Conservation (phyloP, 2,113 vertebrate genomes). For the Plestiodon gilberti region DNA sequence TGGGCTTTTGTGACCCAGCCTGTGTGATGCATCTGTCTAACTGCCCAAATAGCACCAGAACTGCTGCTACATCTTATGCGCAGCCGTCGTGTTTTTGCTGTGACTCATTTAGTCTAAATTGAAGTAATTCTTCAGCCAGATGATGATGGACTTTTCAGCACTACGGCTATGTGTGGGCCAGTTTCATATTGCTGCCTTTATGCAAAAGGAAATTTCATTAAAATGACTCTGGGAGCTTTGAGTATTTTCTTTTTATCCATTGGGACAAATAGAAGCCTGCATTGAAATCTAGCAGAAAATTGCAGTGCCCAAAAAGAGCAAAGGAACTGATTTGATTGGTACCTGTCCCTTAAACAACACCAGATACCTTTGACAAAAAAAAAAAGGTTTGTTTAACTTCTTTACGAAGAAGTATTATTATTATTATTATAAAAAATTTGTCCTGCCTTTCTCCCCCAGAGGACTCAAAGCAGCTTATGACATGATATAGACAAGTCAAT, state of each 20-base stretch:
- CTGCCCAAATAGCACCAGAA: neutral
- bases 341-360: neutral
- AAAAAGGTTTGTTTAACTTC: neutral
- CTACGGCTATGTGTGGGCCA: neutral
- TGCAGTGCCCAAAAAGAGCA: neutral
- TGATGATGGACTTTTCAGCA: conserved; percentile 30
- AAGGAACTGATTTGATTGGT: neutral
- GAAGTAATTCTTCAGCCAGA: conserved; percentile 39
- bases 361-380: neutral
- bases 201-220: conserved; percentile 13
- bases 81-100: neutral
- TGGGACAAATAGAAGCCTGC: neutral
- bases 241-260: conserved; percentile 24
- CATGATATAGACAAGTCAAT: too few species aligned
- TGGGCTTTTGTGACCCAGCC: neutral
- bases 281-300: neutral
- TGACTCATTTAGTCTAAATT: conserved; percentile 31
- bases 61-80: neutral
- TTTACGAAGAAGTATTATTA: too few species aligned
- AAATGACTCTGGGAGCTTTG: neutral
- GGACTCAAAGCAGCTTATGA: too few species aligned
- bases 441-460: too few species aligned
- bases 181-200: conserved; percentile 24
- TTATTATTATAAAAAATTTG: too few species aligned
- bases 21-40: neutral